These are phyloP conservation scores for Myoxocephalus aenaeus DNA, from an alignment of 2,797 vertebrate genomes.

Conservation along the genomic window DNA sequence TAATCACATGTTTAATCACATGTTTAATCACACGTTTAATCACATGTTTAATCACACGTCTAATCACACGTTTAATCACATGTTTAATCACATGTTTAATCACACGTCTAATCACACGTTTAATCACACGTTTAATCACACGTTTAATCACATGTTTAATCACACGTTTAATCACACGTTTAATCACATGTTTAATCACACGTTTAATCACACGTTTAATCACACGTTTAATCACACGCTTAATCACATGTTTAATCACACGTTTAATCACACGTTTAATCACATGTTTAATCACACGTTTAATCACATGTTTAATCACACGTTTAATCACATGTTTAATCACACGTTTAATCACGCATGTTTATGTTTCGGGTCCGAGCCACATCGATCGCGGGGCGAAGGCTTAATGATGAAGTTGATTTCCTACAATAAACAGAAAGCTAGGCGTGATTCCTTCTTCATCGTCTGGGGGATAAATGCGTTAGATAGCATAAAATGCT, in stretches of 20 bases:
- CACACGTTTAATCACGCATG: background rate
- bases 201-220: too few species aligned
- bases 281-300: background rate
- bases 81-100: background rate
- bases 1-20: background rate
- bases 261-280: too few species aligned
- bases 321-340: too few species aligned
- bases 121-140: background rate
- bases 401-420: background rate
- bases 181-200: background rate
- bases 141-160: background rate
- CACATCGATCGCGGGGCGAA: background rate
- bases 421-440: conserved; percentile 9
- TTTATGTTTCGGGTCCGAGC: conserved; percentile 17
- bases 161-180: too few species aligned
- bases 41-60: background rate
- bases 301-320: background rate
- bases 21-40: background rate
- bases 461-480: background rate
- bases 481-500: background rate
- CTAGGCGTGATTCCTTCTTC: background rate
- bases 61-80: too few species aligned
- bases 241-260: background rate
- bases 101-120: too few species aligned
- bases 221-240: background rate